These are phyloP conservation scores for Drosophila hydei DNA, from an alignment of 1,140 invertebrate species.

Conservation along the genomic window DNA sequence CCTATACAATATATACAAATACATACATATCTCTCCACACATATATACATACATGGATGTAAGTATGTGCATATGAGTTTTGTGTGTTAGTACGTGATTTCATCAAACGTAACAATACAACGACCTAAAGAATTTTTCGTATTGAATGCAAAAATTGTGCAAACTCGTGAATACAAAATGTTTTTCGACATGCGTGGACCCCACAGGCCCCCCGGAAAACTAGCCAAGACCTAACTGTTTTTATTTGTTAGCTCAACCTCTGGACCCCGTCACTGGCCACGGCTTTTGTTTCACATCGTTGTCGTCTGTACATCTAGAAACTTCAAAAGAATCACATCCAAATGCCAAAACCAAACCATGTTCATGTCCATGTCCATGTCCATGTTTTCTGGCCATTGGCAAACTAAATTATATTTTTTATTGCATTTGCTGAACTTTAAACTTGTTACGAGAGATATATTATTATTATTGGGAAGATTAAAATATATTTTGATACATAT, in stretches of 20 bases:
- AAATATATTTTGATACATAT: too few species aligned
- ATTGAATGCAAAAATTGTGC: constrained; percentile 82
- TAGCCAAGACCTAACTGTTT: constrained; percentile 43
- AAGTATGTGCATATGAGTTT: constrained; percentile 2
- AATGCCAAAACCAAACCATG: constrained; percentile 39
- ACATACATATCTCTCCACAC: constrained; percentile 14
- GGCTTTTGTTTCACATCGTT: constrained; percentile 1
- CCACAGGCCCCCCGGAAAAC: constrained; percentile 1
- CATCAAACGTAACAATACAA: constrained; percentile 74
- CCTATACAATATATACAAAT: constrained; percentile 33
- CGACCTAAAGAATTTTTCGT: constrained; percentile 67
- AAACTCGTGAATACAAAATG: constrained; percentile 79
- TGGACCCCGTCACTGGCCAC: constrained; percentile 15
- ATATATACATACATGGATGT: constrained; percentile 22
- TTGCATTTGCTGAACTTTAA: constrained; percentile 39
- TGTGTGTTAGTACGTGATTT: constrained; percentile 70
- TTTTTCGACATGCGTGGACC: constrained; percentile 46
- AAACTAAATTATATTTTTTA: constrained; percentile 67
- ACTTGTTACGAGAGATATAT: too few species aligned
- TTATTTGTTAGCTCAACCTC: constrained; percentile 32
- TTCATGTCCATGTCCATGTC: constrained; percentile 53
- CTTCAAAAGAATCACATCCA: constrained; percentile 66
- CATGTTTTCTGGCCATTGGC: constrained; percentile 64
- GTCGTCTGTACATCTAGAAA: constrained; percentile 19
- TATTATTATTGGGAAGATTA: too few species aligned